These are phyloP conservation scores for Opisthograptis luteolata DNA, from an alignment of 2,888 invertebrate genomes.

Conservation along the genomic window DNA sequence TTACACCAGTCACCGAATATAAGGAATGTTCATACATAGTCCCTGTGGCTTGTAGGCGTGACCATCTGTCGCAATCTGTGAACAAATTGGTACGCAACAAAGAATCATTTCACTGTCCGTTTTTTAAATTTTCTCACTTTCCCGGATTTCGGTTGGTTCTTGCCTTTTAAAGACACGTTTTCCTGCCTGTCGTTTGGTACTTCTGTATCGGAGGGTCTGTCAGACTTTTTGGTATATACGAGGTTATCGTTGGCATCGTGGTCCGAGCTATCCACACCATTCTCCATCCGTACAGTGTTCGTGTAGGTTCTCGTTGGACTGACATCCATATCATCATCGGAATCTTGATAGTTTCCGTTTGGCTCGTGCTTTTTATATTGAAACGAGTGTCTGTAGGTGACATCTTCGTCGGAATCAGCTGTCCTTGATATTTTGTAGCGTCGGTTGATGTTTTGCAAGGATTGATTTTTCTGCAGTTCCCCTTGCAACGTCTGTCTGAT, in stretches of 20 bases:
- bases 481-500: slow-evolving; percentile 60
- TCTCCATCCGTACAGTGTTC: slow-evolving; percentile 63
- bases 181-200: slow-evolving; percentile 60
- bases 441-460: slow-evolving; percentile 72
- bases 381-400: slow-evolving; percentile 56
- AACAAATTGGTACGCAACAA: slow-evolving; percentile 74
- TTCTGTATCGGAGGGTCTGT: slow-evolving; percentile 53
- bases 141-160: slow-evolving; percentile 52
- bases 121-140: slow-evolving; percentile 69
- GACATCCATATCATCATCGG: slow-evolving; percentile 66
- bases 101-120: slow-evolving; percentile 79
- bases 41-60: slow-evolving; percentile 38
- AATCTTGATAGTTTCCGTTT: slow-evolving; percentile 69
- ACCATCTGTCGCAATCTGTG: slow-evolving; percentile 64
- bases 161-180: slow-evolving; percentile 66
- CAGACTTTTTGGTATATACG: slow-evolving; percentile 35
- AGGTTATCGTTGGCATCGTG: slow-evolving; percentile 72
- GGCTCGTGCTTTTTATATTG: slow-evolving; percentile 61
- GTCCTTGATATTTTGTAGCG: slow-evolving; percentile 50
- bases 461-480: slow-evolving; percentile 74
- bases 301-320: slow-evolving; percentile 49
- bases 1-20: slow-evolving; percentile 65
- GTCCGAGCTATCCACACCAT: slow-evolving; percentile 71
- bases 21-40: slow-evolving; percentile 61
- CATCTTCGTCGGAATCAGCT: slow-evolving; percentile 70